Conservation (phyloP, 1,140 invertebrate species). For the Apis dorsata region DNA sequence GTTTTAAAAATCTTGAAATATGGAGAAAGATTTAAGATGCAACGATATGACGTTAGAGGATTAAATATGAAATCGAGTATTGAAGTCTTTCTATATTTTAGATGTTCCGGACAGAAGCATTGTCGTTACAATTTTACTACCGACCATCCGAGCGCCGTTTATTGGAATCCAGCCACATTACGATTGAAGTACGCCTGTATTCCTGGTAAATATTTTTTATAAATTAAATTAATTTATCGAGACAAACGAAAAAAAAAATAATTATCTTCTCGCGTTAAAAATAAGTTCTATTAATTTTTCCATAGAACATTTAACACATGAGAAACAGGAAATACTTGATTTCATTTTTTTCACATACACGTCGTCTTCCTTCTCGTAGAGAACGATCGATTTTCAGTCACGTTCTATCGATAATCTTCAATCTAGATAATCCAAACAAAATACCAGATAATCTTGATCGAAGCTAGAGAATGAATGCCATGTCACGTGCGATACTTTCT, state of each 20-base stretch:
- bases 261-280: background rate
- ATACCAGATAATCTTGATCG: background rate
- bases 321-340: constrained; percentile 9
- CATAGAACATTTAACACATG: background rate
- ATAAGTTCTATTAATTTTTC: background rate
- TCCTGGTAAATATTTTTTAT: constrained; percentile 68
- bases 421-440: constrained; percentile 36
- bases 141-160: constrained; percentile 70
- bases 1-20: too few species aligned
- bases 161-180: constrained; percentile 75
- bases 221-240: background rate
- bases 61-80: background rate
- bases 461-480: constrained; percentile 2
- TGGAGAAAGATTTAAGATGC: background rate
- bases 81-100: constrained; percentile 43
- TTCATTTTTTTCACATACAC: background rate
- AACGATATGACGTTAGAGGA: background rate
- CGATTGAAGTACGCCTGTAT: constrained; percentile 77
- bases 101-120: constrained; percentile 76
- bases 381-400: constrained; percentile 31
- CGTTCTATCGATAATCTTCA: constrained; percentile 44
- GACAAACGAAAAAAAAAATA: background rate
- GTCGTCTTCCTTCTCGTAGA: background rate
- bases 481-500: constrained; percentile 12
- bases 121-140: constrained; percentile 73